Percentiles rank a stretch among this genome's conserved stretches.
Conservation (phyloP, 1,140 invertebrate species). For the Samia ricini region DNA sequence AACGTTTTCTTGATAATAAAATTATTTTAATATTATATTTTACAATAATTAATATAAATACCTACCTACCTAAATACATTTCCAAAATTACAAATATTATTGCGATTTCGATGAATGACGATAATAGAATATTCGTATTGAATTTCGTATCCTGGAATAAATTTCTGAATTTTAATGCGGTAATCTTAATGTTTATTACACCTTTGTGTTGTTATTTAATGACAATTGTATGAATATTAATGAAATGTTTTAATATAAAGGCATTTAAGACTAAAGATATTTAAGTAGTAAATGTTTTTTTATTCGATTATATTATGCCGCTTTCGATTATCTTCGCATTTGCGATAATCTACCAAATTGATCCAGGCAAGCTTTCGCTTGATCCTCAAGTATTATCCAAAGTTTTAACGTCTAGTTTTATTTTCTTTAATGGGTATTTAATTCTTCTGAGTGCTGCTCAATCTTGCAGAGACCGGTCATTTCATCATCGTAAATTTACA, state of each 20-base stretch:
- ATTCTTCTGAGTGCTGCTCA: neutral
- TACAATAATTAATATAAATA: no score
- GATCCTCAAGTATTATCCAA: slow-evolving; percentile 3
- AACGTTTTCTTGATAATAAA: slow-evolving; percentile 12
- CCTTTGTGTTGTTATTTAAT: neutral
- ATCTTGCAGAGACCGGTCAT: neutral
- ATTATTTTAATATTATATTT: neutral
- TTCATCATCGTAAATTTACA: neutral
- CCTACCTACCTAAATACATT: no score
- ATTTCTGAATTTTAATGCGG: neutral
- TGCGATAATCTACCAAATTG: neutral
- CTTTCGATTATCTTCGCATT: neutral
- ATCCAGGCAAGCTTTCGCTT: neutral
- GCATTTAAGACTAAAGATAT: neutral
- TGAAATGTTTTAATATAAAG: neutral
- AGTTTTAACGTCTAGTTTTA: neutral
- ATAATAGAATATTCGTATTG: neutral
- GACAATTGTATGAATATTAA: neutral
- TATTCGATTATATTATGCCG: neutral
- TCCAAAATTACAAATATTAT: no score
- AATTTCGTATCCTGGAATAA: neutral
- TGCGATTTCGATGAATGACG: neutral
- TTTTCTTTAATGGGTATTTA: slow-evolving; percentile 10
- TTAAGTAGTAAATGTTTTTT: neutral
- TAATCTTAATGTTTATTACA: neutral